Conservation (phyloP, 92 coral and sea anemone genomes). For the Plumapathes pennacea region DNA sequence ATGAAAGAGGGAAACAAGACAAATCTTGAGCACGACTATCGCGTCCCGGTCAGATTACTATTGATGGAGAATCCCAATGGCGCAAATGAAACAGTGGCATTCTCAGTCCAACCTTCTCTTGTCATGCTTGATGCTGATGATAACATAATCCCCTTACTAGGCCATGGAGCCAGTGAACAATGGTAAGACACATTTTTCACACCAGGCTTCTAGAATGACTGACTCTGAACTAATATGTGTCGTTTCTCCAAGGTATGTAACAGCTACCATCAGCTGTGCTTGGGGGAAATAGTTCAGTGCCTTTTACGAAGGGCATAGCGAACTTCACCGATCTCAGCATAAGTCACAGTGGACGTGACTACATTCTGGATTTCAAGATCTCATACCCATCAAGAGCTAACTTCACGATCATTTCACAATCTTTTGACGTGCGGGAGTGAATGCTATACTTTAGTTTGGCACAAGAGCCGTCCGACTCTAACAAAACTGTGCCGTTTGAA, state of each 20-base stretch:
- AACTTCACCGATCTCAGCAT: slow-evolving; percentile 72
- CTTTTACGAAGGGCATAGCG: slow-evolving; percentile 74
- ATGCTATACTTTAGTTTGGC: slow-evolving; percentile 54
- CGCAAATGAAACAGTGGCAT: slow-evolving; percentile 74
- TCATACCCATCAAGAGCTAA: slow-evolving; percentile 55
- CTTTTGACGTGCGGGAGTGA: slow-evolving; percentile 68
- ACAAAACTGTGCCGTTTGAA: slow-evolving; percentile 74
- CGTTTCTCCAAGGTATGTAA: slow-evolving; percentile 47
- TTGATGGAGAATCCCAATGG: slow-evolving; percentile 52
- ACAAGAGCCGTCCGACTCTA: slow-evolving; percentile 55
- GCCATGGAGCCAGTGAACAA: slow-evolving; percentile 45
- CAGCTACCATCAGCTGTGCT: slow-evolving; percentile 68
- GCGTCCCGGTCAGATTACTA: slow-evolving; percentile 52
- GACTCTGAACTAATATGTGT: neutral
- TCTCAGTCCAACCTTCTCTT: slow-evolving; percentile 69
- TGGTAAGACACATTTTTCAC: too few relatives aligned
- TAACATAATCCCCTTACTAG: slow-evolving; percentile 57
- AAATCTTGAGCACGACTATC: slow-evolving; percentile 26
- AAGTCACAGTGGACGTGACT: slow-evolving; percentile 58
- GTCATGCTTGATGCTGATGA: slow-evolving; percentile 51
- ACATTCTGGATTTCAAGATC: slow-evolving; percentile 61
- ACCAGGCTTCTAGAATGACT: too few relatives aligned
- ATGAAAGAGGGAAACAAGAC: slow-evolving; percentile 66
- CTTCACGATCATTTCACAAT: slow-evolving; percentile 28
- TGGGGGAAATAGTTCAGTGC: slow-evolving; percentile 61